phyloP scores from a whole-genome alignment of 2,888 invertebrate species.

The Plutella xylostella region DNA sequence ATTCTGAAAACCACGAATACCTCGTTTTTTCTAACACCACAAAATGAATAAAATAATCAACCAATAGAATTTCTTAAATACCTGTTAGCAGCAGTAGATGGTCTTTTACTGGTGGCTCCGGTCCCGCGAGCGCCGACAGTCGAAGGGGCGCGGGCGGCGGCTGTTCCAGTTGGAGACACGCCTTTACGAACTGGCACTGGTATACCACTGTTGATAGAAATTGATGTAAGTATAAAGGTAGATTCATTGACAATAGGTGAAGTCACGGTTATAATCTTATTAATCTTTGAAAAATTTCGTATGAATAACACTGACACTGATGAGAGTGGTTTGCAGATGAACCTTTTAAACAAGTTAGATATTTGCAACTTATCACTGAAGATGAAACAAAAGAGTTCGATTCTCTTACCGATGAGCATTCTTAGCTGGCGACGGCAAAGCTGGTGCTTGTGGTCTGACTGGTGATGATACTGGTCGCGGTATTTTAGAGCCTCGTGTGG shows the following conservation, averaged over 20 bases:
- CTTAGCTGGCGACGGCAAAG: conserved; percentile 50
- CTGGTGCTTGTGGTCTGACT: conserved; percentile 65
- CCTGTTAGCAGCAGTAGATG: conserved; percentile 54
- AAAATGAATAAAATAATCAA: too few species aligned
- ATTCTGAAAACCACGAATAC: too few species aligned
- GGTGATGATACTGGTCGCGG: conserved; percentile 82
- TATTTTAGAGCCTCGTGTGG: conserved; percentile 76
- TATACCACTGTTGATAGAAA: conserved; percentile 49
- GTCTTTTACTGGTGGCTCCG: conserved; percentile 34
- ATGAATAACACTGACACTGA: too few species aligned
- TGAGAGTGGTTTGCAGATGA: conserved; percentile 9
- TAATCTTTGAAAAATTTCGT: not conserved
- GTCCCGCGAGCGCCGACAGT: conserved; percentile 25
- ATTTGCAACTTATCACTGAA: not conserved
- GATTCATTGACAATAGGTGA: not conserved
- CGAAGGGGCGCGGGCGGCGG: conserved; percentile 36
- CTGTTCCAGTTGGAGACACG: conserved; percentile 50
- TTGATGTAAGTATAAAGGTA: not conserved
- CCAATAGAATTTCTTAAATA: conserved; percentile 18
- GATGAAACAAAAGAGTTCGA: conserved; percentile 13
- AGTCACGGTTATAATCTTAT: not conserved
- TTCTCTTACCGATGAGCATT: conserved; percentile 57
- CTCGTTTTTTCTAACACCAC: too few species aligned
- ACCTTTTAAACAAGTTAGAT: not conserved
- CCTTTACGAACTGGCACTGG: conserved; percentile 64